Base-by-base conservation (phyloP, 2,888 invertebrate genomes). In the Xestia rhomboidea region DNA sequence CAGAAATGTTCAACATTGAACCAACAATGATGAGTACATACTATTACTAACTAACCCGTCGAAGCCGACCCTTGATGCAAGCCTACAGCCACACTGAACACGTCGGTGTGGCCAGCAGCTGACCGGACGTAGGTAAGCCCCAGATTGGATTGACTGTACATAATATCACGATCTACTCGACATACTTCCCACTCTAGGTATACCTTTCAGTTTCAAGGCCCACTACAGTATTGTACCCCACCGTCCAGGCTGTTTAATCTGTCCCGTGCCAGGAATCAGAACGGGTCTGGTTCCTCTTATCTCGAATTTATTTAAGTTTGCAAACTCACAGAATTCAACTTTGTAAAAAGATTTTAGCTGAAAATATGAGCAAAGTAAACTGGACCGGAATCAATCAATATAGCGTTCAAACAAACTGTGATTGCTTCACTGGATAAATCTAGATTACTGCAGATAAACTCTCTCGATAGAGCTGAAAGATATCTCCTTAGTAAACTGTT, bases 361-460 rank as follows among this genome's bases (percentile, higher is more conserved):
- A 72, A 74, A 80, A 62, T 71, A 57, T 84, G 49, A 66, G 46
- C 38, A 38, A 70, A 63, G 51, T 68, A 66, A 71, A 44, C 44
- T 11, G 5, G 67, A 46, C 24, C 63, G 38, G 70, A 70, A 77
- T 67, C 72, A 73, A 81, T 84, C 68, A 73, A 69, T 54, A 57
- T 69, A 69, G 62, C 64, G 62, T 68, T 73, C 71, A 72, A 85
- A 85, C 82, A 81, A 70, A 57, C 77, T 71, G 81, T 72, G 85
- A 77, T 81, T 81, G 77, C 82, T 85, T 85, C 30, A 27, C 70
- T 38, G 70, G 73, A 73, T 78, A 57, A 34, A 71, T 83, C 79
- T 79, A 73, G 71, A 69, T 70, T 70, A 64, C 66, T 74, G 62
- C 64, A 62, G 79, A 76, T 76, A 73, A 70, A 72, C 71, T 77